Evolutionary conservation across 2,888 invertebrate species (phyloP).

Genomic region (Chrysina gloriosa): DNA sequence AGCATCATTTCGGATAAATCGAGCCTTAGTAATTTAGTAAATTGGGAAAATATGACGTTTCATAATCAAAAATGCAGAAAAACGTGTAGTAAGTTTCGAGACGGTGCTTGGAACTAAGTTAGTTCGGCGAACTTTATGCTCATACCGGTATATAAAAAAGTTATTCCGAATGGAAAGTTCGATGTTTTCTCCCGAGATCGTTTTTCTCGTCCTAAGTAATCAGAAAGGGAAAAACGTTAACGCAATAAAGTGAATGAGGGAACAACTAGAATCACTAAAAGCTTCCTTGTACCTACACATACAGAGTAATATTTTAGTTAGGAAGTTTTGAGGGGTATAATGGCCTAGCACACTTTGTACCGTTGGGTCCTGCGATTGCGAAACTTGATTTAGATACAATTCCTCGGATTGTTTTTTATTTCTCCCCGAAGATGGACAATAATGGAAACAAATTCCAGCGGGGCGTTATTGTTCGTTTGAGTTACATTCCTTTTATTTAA

Average conservation of each 20-base stretch:
- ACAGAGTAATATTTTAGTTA: conserved; percentile 45
- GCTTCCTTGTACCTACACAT: conserved; percentile 45
- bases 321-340: conserved; percentile 42
- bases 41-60: background rate
- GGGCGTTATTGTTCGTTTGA: too few relatives aligned
- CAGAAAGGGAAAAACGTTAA: conserved; percentile 32
- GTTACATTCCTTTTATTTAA: too few relatives aligned
- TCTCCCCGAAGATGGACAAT: too few relatives aligned
- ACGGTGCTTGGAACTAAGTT: background rate
- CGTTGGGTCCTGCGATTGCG: conserved; percentile 10
- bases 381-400: conserved; percentile 28
- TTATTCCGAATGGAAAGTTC: conserved; percentile 27
- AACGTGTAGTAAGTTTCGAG: background rate
- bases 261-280: conserved; percentile 43
- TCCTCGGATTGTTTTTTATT: background rate
- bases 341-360: conserved; percentile 10
- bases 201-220: conserved; percentile 25
- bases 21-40: background rate
- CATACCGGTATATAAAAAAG: conserved; percentile 13
- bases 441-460: too few relatives aligned
- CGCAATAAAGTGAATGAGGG: conserved; percentile 28
- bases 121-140: background rate
- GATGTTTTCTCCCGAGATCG: conserved; percentile 28
- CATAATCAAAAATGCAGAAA: background rate
- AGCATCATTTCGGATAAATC: background rate